Percentiles rank a stretch among this genome's conserved stretches.
Evolutionary conservation across 2,888 invertebrate genomes (phyloP).

Genomic region (Stenichneumon culpator): DNA sequence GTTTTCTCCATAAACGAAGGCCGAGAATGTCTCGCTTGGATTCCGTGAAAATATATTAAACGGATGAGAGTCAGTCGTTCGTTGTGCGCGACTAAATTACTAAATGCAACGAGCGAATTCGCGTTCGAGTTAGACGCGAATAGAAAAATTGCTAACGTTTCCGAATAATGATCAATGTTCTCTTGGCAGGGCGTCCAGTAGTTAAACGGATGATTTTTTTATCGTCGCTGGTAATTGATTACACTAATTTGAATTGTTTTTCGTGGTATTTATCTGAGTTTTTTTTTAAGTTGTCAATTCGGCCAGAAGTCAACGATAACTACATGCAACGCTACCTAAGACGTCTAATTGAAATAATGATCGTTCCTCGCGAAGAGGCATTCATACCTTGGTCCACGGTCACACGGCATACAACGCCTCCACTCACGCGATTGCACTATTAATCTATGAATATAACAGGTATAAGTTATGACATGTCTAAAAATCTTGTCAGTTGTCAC

Average conservation of each 20-base stretch:
- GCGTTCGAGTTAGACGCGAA: neutral
- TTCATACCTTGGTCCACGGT: constrained; percentile 83
- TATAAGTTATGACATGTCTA: constrained; percentile 81
- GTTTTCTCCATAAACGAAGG: neutral
- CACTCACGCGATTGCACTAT: constrained; percentile 83
- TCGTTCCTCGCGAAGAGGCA: constrained; percentile 76
- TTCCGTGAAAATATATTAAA: neutral
- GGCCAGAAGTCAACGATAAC: constrained; percentile 76
- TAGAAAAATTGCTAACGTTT: neutral
- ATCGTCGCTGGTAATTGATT: neutral
- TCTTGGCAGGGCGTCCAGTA: constrained; percentile 31
- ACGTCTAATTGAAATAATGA: constrained; percentile 72
- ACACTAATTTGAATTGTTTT: neutral
- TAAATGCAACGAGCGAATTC: neutral
- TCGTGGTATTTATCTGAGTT: neutral
- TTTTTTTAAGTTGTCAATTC: constrained; percentile 11
- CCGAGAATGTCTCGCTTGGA: neutral
- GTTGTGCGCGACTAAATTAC: neutral
- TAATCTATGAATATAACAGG: constrained; percentile 83
- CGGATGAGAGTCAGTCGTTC: neutral
- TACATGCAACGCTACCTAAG: constrained; percentile 72
- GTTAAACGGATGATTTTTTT: constrained; percentile 18
- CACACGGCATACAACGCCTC: constrained; percentile 78
- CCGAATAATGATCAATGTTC: constrained; percentile 16
- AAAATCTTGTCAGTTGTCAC: constrained; percentile 82